A percentile compares a stretch with the other conserved stretches of the same genome.
phyloP scores from a whole-genome alignment of 2,113 vertebrate genomes.

The Sceloporus undulatus region DNA sequence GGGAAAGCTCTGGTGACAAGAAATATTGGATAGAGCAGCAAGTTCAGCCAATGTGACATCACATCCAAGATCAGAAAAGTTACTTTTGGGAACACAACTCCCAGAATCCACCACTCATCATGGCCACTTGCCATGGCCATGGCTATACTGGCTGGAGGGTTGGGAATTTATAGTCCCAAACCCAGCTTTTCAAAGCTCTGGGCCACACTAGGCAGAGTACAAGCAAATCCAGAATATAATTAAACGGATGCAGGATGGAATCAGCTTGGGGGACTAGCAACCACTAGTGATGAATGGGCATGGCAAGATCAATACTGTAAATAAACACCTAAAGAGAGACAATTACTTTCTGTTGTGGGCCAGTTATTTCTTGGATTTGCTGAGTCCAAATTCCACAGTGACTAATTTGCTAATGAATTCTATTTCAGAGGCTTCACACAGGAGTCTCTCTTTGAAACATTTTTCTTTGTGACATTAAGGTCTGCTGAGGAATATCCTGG shows the following conservation, averaged over 20 bases:
- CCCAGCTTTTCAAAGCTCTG: too few relatives aligned
- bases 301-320: conserved; percentile 3
- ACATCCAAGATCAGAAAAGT: too few relatives aligned
- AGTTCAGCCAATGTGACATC: too few relatives aligned
- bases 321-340: conserved; percentile 17
- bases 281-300: not conserved
- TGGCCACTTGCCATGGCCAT: too few relatives aligned
- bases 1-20: too few relatives aligned
- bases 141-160: too few relatives aligned
- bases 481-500: not conserved
- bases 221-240: not conserved
- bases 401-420: conserved; percentile 20
- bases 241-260: not conserved
- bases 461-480: not conserved
- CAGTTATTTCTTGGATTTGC: conserved; percentile 1
- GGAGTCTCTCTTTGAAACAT: conserved; percentile 16
- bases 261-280: not conserved
- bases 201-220: not conserved
- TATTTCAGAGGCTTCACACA: not conserved
- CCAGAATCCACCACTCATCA: too few relatives aligned
- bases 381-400: conserved; percentile 16
- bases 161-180: too few relatives aligned
- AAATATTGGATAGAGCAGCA: too few relatives aligned
- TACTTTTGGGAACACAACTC: too few relatives aligned
- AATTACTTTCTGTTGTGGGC: conserved; percentile 7